Evolutionary conservation across 2,113 vertebrate species (phyloP), one percentile per base, ranked within the genome.

Genomic region (Pogonocichla stellata): DNA sequence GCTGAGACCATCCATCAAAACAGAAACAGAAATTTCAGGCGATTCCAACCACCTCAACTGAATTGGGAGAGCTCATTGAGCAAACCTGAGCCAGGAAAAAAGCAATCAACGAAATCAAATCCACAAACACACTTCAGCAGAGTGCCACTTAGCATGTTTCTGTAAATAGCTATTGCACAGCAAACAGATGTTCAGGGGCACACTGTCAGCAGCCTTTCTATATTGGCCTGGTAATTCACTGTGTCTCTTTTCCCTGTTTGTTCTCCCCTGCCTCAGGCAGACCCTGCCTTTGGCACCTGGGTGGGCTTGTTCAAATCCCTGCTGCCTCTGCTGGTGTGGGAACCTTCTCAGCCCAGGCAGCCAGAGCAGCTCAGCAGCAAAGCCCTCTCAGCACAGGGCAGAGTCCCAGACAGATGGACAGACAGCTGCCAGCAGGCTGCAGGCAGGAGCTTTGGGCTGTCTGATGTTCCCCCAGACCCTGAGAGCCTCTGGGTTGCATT

Each of bases 101-200:
- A 67, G 51, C 33, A 92, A 90, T 95, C 75, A 93, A 62, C 33
- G 7, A 69, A 94, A 93, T 86, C 74, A 93, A 88, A 43, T 8
- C 69, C 82, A 95, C 82, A 95, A 92, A 89, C 84, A 72, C 72
- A 48, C 79, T 86, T 88, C 17, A 94, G 71, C 64, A 67, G 79
- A 94, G 88, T 67, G 72, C 90, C 75, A 64, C 79, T 93, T 86
- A 58, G 65, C 34, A 8, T 58, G 57, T 90, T 61, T 65, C 93
- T 92, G 73, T 83, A 80, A 93, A 90, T 47, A 95, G 74, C 71
- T 80, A 8, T 64, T 65, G 43, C 70, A 50, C 47, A 61, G 81
- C 50, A 48, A 70, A n/a, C 81, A 81, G 89, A 67, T 73, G 81
- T 73, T 54, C 47, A 43, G 85, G 79, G 60, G 56, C 31, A 60